Evolutionary conservation across 2,888 invertebrate species (phyloP), one percentile per base, ranked within the genome.

Genomic region (Drosophila quinaria): DNA sequence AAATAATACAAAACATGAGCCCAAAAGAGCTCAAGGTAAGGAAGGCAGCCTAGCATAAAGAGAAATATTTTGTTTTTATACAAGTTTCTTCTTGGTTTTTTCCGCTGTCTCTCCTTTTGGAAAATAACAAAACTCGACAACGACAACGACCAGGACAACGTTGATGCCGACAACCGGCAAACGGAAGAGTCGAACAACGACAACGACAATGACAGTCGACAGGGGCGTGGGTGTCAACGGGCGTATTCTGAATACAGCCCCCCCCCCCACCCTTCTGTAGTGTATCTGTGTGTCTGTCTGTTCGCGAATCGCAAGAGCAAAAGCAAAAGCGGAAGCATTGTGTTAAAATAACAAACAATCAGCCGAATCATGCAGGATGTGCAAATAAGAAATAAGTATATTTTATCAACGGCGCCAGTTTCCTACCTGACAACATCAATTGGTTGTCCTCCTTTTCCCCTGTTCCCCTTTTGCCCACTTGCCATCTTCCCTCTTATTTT

Each of bases 261-360:
- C 9, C n/a, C 4, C 46, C 31, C 62, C n/a, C 31, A 59, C n/a
- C 25, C 39, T 22, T n/a, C 37, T 13, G 41, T 13, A 5, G 49
- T 50, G 55, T 46, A 37, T 56, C 8, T 29, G 29, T 29, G 29
- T 29, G 8, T 29, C 6, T 29, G 29, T 29, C 47, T 59, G 76
- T 19, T 46, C 72, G 68, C 72, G 80, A 82, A 56, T 61, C 70
- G 63, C 72, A 67, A 31, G 31, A 80, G 70, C 8, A 29, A 8
- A 29, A 80, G 70, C 29, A 29, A 29, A 29, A 80, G 70, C 90
- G 86, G 86, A 89, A 88, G 79, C 87, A 77, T 77, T 87, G 90
- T 80, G 87, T 89, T 86, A 86, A 89, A 86, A 89, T 89, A 86
- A 88, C 86, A 86, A 86, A 86, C 86, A 86, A 89, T 89, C 90